Conservation (phyloP, 2,888 invertebrate species). For the Perdita meconis region DNA sequence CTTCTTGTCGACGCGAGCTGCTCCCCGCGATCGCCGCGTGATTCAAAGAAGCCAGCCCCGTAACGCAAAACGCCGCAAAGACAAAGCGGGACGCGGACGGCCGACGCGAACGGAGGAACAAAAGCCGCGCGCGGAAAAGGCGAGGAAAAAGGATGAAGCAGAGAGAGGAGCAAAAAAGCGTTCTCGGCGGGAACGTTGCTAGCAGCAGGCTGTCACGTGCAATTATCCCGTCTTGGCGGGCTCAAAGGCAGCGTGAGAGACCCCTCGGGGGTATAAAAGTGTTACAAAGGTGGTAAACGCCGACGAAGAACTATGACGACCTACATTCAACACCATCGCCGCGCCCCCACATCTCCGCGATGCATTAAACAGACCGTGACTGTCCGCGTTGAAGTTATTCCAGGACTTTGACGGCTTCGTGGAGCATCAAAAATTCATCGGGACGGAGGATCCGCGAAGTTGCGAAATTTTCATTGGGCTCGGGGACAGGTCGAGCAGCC, state of each 20-base stretch:
- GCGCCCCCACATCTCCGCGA: no score
- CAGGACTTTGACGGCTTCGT: not conserved
- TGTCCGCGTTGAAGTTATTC: slow-evolving; percentile 24
- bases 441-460: not conserved
- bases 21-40: slow-evolving; percentile 3
- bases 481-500: not conserved
- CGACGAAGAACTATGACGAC: slow-evolving; percentile 61
- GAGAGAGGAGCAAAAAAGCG: slow-evolving; percentile 46
- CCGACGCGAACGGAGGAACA: slow-evolving; percentile 19
- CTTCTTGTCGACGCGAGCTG: no score
- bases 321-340: slow-evolving; percentile 56
- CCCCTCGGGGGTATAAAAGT: slow-evolving; percentile 63
- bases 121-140: slow-evolving; percentile 13
- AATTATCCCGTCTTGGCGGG: slow-evolving; percentile 73
- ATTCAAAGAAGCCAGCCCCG: slow-evolving; percentile 26
- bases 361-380: slow-evolving; percentile 7
- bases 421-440: not conserved
- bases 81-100: slow-evolving; percentile 19
- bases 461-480: not conserved
- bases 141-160: slow-evolving; percentile 1
- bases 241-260: slow-evolving; percentile 70
- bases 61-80: slow-evolving; percentile 18
- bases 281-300: slow-evolving; percentile 70
- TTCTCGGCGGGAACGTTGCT: slow-evolving; percentile 37
- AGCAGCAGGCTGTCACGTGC: slow-evolving; percentile 55